Base-by-base conservation (phyloP, 2,113 vertebrate genomes). In the Entomyzon cyanotis region DNA sequence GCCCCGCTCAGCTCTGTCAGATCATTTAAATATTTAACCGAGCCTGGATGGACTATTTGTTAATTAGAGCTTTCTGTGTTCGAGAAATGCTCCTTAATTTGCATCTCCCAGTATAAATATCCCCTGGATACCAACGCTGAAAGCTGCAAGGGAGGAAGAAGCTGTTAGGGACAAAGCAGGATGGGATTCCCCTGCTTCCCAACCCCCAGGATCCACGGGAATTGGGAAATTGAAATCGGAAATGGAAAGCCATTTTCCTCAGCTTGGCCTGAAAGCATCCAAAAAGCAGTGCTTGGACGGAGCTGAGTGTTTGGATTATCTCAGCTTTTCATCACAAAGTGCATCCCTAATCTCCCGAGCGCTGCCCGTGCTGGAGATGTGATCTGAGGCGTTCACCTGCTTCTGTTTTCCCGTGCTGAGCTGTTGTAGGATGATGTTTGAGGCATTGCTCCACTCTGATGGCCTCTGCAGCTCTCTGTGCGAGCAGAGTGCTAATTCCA, bases 61-160 rank as follows among this genome's bases (percentile, higher is more conserved):
- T 94, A 94, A 94, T 89, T 84, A 79, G 77, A 89, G 44, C 64
- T 84, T 87, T 67, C 55, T 55, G n/a, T 78, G 60, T 78, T 70
- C 39, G 64, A 78, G 68, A 59, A 78, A 68, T 17, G 25, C 42
- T 87, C 2, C 2, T 70, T 68, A 39, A 85, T 93, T 79, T 87
- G 58, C 81, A 44, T 84, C 67, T 93, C 76, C 85, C 53, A 44
- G 15, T 35, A 44, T 35, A 74, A 89, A 84, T 62, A 93, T 62
- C 53, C 62, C 64, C 87, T 83, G 84, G 85, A 62, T n/a, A 59
- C 14, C 73, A 50, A 28, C 9, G 13, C 31, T 84, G 27, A 52
- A 58, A 83, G 71, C 85, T 62, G 63, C 70, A 69, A 46, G 44
- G 44, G 44, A 46, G 44, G 44, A 46, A 46, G 44, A 46, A 64